Evolutionary conservation across 1,140 invertebrate species (phyloP), one percentile per base, ranked within the genome.

Genomic region (Brachystomella parvula): DNA sequence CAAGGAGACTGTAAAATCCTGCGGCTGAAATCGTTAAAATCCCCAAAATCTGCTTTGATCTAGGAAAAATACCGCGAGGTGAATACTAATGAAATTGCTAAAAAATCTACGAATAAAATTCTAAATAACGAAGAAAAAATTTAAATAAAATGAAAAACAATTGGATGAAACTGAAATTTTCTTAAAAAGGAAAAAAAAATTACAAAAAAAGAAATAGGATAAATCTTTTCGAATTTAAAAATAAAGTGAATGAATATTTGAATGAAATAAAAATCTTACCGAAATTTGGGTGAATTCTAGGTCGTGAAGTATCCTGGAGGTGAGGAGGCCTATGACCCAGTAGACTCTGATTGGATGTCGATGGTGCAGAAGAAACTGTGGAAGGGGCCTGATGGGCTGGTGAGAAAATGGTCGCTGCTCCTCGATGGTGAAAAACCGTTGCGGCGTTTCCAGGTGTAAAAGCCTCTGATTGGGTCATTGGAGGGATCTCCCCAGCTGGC

Each of bases 231-330:
- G n/a, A 44, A 44, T 44, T 44, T 9, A 44, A 44, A 44, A 44
- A 44, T n/a, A n/a, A 44, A 12, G 39, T 44, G 9, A 44, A 44
- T 9, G n/a, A 44, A 44, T 44, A 12, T 44, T 44, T 44, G 9
- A 44, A 44, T 12, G n/a, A 44, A 12, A 12, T 44, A 9, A 44
- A 44, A 44, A 44, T 12, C 39, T 44, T 44, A 44, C 39, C 9
- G n/a, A 44, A 44, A n/a, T 44, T 44, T 44, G 39, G 39, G n/a
- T 44, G 39, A 44, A 44, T 44, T 44, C 39, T 44, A 44, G 39
- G 39, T 44, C 39, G 9, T 9, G 39, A 9, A n/a, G n/a, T 44
- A 12, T 9, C 9, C 39, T 9, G 39, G 9, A n/a, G 39, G 9
- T 44, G 39, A 12, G 39, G 39, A 9, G 39, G n/a, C 39, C 9